These are phyloP conservation scores for Caenorhabditis sp. DNA, from an alignment of 2,888 invertebrate species.

Conservation along the genomic window DNA sequence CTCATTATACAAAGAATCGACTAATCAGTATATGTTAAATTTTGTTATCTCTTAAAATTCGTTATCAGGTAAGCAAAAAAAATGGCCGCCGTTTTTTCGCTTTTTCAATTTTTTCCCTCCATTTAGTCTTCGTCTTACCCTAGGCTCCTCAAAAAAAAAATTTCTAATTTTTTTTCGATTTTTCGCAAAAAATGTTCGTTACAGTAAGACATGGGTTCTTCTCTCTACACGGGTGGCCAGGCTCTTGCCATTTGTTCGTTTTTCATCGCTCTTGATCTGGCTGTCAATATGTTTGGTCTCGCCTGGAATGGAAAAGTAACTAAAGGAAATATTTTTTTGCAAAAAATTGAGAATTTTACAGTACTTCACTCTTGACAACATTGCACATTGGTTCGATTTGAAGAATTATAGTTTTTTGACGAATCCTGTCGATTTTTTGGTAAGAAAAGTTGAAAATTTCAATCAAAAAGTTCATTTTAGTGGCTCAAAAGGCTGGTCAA, in stretches of 20 bases:
- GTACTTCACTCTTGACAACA: conserved; percentile 64
- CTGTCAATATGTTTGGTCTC: conserved; percentile 47
- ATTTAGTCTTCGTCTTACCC: conserved; percentile 2
- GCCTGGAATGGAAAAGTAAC: conserved; percentile 50
- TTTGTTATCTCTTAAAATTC: too few species aligned
- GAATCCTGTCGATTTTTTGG: conserved; percentile 68
- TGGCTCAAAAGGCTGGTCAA: too few species aligned
- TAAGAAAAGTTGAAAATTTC: too few species aligned
- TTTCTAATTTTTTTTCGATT: neutral
- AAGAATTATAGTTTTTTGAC: conserved; percentile 61
- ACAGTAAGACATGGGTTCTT: conserved; percentile 21
- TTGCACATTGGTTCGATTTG: conserved; percentile 68
- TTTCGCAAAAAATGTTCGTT: too few species aligned
- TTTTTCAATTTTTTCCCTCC: neutral
- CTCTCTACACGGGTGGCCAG: conserved; percentile 63
- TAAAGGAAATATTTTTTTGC: too few species aligned
- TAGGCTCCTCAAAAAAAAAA: too few species aligned
- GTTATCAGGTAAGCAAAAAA: conserved; percentile 5
- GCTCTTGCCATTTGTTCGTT: conserved; percentile 58
- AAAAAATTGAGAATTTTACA: conserved; percentile 24
- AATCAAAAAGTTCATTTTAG: too few species aligned
- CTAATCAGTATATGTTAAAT: conserved; percentile 26
- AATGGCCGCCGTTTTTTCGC: conserved; percentile 15
- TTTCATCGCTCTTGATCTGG: conserved; percentile 55
- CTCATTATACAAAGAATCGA: conserved; percentile 6